These are phyloP conservation scores for Luperina testacea DNA, from an alignment of 2,888 invertebrate species.

Conservation along the genomic window DNA sequence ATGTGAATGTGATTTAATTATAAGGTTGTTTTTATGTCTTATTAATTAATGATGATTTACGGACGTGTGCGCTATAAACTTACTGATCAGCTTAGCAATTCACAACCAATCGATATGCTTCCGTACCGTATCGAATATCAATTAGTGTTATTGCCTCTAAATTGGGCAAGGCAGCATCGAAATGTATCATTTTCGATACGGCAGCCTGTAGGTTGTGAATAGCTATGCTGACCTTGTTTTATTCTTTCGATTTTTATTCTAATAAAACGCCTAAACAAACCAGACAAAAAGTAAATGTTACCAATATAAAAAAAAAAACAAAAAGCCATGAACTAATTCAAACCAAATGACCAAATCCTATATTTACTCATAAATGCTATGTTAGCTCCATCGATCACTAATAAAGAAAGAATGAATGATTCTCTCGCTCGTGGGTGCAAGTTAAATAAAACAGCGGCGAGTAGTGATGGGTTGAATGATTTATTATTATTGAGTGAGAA, in stretches of 20 bases:
- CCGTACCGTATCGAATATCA: too few species aligned
- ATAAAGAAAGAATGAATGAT: conserved; percentile 43
- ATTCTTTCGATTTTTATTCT: not conserved
- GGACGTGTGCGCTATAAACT: not conserved
- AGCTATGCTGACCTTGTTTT: too few species aligned
- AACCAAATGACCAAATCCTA: conserved; percentile 10
- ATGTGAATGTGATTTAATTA: not conserved
- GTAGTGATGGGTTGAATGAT: conserved; percentile 59
- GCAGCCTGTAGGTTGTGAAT: too few species aligned
- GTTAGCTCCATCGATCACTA: conserved; percentile 1
- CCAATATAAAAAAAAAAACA: not conserved
- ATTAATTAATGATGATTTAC: not conserved
- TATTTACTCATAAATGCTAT: conserved; percentile 26
- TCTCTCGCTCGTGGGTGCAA: conserved; percentile 37
- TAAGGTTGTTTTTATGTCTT: not conserved
- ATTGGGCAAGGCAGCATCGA: too few species aligned
- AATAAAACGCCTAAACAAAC: not conserved
- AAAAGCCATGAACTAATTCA: not conserved
- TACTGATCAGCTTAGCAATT: not conserved
- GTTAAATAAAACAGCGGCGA: conserved; percentile 48
- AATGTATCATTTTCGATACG: too few species aligned
- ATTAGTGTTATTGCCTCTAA: too few species aligned
- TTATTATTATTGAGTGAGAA: conserved; percentile 60
- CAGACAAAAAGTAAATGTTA: not conserved
- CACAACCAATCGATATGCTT: too few species aligned